Evolutionary conservation across 2,888 invertebrate species (phyloP).

Genomic region (Eupelmus urozonus): DNA sequence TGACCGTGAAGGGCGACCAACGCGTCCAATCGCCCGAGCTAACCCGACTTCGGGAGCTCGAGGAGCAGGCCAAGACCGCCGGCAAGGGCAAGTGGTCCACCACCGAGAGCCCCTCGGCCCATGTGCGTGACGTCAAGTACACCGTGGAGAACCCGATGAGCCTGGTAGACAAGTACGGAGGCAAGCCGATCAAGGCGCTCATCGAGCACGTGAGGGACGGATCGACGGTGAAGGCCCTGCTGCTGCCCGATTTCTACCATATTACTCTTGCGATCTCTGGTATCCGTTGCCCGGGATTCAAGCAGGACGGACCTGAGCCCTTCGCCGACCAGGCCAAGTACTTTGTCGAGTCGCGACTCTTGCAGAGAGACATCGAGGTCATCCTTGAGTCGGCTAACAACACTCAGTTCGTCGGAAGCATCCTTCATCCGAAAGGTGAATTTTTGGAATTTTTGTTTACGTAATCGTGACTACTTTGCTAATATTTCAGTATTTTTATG

Average conservation of each 20-base stretch:
- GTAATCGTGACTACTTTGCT: neutral
- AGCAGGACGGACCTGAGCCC: conserved; percentile 85
- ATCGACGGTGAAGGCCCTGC: conserved; percentile 93
- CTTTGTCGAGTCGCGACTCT: conserved; percentile 93
- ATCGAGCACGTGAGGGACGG: conserved; percentile 99
- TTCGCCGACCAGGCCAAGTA: conserved; percentile 95
- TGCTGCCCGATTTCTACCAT: conserved; percentile 93
- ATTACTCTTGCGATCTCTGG: conserved; percentile 97
- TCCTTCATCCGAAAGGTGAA: conserved; percentile 90
- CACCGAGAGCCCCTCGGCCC: conserved; percentile 79
- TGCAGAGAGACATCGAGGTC: conserved; percentile 94
- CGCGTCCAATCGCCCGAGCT: conserved; percentile 83
- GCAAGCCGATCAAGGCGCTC: conserved; percentile 93
- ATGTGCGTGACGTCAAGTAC: conserved; percentile 93
- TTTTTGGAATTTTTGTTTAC: neutral
- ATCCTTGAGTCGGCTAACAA: conserved; percentile 95
- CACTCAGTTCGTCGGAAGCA: conserved; percentile 94
- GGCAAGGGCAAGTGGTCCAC: conserved; percentile 90
- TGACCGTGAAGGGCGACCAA: conserved; percentile 86
- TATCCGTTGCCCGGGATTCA: conserved; percentile 89
- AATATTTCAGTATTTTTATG: neutral
- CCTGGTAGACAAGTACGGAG: conserved; percentile 90
- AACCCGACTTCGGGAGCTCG: conserved; percentile 87
- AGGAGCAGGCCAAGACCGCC: conserved; percentile 92
- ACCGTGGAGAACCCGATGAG: conserved; percentile 89